These are phyloP conservation scores for Proteles cristata DNA, from an alignment of 2,113 vertebrate genomes.

Conservation along the genomic window DNA sequence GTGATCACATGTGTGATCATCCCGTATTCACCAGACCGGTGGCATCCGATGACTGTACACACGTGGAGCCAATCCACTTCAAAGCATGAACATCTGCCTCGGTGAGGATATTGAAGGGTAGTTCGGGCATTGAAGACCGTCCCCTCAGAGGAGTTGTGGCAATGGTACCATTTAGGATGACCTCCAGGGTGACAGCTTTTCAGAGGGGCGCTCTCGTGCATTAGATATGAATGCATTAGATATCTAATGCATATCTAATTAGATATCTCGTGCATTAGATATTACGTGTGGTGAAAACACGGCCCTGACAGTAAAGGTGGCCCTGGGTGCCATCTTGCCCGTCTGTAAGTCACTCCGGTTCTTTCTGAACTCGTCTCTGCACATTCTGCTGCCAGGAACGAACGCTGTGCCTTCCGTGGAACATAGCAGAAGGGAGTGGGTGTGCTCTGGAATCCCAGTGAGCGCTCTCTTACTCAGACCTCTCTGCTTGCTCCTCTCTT, in stretches of 20 bases:
- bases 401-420: neutral
- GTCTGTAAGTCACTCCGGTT: neutral
- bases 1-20: no score
- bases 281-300: neutral
- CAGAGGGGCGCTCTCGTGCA: neutral
- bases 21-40: rapidly evolving
- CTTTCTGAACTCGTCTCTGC: neutral
- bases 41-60: neutral
- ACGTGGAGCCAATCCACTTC: neutral
- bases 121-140: neutral
- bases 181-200: neutral
- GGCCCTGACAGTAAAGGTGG: neutral
- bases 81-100: neutral
- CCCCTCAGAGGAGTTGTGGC: neutral
- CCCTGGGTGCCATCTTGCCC: neutral
- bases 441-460: rapidly evolving
- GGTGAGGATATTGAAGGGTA: neutral
- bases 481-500: neutral
- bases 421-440: neutral
- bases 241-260: no score
- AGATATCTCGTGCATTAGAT: neutral
- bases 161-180: neutral
- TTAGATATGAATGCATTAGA: no score
- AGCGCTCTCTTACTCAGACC: neutral
- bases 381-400: neutral